A percentile compares a stretch with the other conserved stretches of the same genome.
Evolutionary conservation across 2,113 vertebrate species (phyloP).

Genomic region (Protobothrops mucrosquamatus): DNA sequence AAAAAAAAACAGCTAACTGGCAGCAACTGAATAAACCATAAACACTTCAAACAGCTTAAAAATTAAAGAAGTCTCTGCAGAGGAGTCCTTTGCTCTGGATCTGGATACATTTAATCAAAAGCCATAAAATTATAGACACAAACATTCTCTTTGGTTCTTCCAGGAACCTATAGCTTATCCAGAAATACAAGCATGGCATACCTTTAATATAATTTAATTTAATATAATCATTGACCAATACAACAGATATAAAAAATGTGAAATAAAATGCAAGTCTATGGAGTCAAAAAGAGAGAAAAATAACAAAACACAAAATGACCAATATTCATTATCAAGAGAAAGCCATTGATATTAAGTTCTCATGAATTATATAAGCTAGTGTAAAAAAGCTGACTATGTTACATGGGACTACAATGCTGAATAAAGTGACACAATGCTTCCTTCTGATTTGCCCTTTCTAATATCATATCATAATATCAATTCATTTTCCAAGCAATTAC

Average conservation of each 20-base stretch:
- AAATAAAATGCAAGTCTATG: neutral
- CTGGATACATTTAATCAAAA: neutral
- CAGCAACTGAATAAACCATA: neutral
- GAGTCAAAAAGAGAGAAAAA: neutral
- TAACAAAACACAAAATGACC: neutral
- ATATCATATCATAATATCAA: neutral
- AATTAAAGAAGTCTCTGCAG: too few species aligned
- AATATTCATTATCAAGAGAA: neutral
- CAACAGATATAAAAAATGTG: neutral
- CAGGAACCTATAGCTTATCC: neutral
- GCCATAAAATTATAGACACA: neutral
- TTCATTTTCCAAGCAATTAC: neutral
- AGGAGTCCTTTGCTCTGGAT: neutral
- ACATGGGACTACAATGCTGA: neutral
- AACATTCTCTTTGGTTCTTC: neutral
- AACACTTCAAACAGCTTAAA: neutral
- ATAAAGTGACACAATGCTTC: neutral
- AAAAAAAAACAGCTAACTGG: neutral
- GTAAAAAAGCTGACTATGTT: neutral
- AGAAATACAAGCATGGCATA: neutral
- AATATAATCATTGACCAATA: neutral
- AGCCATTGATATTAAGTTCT: neutral
- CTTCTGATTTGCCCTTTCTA: neutral
- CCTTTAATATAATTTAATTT: neutral
- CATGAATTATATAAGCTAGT: neutral